Evolutionary conservation across 1,140 invertebrate species (phyloP).

Genomic region (Eriocheir sinensis): DNA sequence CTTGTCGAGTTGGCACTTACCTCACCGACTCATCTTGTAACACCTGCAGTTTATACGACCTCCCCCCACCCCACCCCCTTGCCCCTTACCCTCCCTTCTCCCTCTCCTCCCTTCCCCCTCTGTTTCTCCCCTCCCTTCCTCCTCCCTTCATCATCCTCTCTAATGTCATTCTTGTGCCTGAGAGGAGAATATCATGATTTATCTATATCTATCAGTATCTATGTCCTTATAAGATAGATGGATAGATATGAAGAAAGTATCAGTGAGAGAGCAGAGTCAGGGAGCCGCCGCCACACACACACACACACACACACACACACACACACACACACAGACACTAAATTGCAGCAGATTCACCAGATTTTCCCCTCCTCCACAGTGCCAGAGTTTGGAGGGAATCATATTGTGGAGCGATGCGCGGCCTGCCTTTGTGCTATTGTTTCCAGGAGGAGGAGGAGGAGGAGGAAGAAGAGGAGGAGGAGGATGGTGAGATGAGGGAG

Average conservation of each 20-base stretch:
- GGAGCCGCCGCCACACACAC: too few relatives aligned
- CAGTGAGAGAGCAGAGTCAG: too few relatives aligned
- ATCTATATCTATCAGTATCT: too few relatives aligned
- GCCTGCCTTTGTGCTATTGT: background rate
- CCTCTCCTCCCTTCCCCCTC: background rate
- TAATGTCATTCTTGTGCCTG: too few relatives aligned
- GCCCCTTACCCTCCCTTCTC: background rate
- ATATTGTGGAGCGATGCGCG: background rate
- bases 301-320: too few relatives aligned
- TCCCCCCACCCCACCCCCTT: too few relatives aligned
- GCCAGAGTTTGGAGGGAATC: background rate
- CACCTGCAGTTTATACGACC: too few relatives aligned
- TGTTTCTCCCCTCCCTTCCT: background rate
- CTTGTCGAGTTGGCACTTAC: too few relatives aligned
- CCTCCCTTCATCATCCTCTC: background rate
- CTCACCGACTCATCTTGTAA: too few relatives aligned
- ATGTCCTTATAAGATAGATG: too few relatives aligned
- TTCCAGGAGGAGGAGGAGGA: background rate
- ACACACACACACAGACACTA: background rate
- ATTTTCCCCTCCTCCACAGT: background rate
- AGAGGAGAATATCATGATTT: too few relatives aligned
- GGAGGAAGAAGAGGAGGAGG: background rate
- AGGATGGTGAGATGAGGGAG: background rate
- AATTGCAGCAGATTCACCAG: slow-evolving; percentile 13
- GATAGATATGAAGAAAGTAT: too few relatives aligned